Conservation (phyloP, 2,888 invertebrate species). For the Philereme transversata region DNA sequence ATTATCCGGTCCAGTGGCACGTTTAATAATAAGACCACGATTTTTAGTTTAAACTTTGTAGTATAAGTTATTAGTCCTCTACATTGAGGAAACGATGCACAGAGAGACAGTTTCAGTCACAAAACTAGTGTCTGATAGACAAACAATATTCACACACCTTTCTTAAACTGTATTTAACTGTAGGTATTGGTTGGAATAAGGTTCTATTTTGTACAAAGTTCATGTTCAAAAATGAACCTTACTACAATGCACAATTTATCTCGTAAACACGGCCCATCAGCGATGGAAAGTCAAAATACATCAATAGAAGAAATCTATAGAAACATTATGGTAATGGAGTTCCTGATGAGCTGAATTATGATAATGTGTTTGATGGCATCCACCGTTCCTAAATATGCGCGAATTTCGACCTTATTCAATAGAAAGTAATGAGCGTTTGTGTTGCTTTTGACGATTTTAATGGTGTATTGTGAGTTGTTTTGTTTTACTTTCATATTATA, state of each 20-base stretch:
- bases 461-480: not conserved
- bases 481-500: not conserved
- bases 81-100: too few relatives aligned
- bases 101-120: too few relatives aligned
- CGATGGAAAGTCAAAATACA: constrained; percentile 1
- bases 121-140: too few relatives aligned
- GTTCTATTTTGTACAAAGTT: too few relatives aligned
- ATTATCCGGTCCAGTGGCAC: too few relatives aligned
- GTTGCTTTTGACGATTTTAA: constrained; percentile 1
- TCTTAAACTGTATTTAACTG: too few relatives aligned
- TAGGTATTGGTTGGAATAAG: too few relatives aligned
- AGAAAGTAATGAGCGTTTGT: constrained; percentile 5
- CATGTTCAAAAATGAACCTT: too few relatives aligned
- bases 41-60: too few relatives aligned
- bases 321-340: constrained; percentile 17
- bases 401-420: constrained; percentile 7
- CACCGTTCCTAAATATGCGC: not conserved
- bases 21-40: too few relatives aligned
- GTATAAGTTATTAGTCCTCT: too few relatives aligned
- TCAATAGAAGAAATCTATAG: constrained; percentile 11
- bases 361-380: constrained; percentile 24
- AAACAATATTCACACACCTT: too few relatives aligned
- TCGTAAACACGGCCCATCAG: not conserved
- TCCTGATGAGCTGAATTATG: constrained; percentile 22
- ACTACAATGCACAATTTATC: not conserved